Percentiles rank a stretch among this genome's conserved stretches.
phyloP scores from a whole-genome alignment of 2,113 vertebrate species.

The Oryzias woworae region DNA sequence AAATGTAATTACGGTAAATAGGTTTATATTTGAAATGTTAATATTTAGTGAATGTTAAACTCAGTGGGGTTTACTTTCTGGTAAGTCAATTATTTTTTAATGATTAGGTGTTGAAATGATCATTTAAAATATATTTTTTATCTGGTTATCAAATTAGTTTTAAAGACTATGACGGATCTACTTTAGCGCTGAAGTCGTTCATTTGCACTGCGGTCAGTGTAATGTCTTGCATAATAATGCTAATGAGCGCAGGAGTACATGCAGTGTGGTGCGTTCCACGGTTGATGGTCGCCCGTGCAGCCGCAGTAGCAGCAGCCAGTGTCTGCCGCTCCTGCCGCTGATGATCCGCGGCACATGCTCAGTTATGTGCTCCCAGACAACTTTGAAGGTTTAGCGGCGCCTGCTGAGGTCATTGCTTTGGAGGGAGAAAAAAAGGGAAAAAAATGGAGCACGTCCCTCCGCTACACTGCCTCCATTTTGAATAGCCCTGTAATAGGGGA shows the following conservation, averaged over 20 bases:
- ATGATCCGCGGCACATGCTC: slow-evolving; percentile 92
- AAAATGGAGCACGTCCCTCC: slow-evolving; percentile 80
- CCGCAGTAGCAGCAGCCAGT: slow-evolving; percentile 18
- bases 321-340: slow-evolving; percentile 52
- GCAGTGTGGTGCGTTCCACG: slow-evolving; percentile 11
- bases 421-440: slow-evolving; percentile 22
- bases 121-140: too few species aligned
- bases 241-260: slow-evolving; percentile 20
- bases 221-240: slow-evolving; percentile 22
- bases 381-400: slow-evolving; percentile 92
- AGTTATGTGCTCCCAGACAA: slow-evolving; percentile 88
- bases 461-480: slow-evolving; percentile 98
- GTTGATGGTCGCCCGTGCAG: slow-evolving; percentile 52
- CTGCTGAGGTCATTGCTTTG: slow-evolving; percentile 95
- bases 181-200: neutral
- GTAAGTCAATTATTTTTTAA: too few species aligned
- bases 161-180: neutral
- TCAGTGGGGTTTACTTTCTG: too few species aligned
- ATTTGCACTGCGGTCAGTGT: neutral
- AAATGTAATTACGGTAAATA: too few species aligned
- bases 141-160: too few species aligned
- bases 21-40: too few species aligned
- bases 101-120: too few species aligned
- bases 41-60: too few species aligned
- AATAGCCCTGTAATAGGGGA: slow-evolving; percentile 86